Base-by-base conservation (phyloP, 2,888 invertebrate genomes). In the Protodeltote pygarga region DNA sequence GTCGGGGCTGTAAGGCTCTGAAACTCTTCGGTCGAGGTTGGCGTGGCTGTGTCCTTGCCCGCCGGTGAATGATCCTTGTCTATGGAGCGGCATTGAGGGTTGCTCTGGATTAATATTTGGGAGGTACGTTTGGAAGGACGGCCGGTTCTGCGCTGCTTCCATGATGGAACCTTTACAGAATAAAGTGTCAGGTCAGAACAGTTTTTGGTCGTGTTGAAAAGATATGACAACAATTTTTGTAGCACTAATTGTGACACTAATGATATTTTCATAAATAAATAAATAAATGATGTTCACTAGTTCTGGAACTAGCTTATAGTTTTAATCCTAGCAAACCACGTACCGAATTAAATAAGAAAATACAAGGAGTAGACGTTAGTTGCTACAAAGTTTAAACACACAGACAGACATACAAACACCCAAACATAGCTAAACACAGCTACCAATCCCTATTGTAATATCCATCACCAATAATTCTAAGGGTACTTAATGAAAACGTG, bases 71-170 rank as follows among this genome's bases (percentile, higher is more conserved):
- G 87, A 83, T 2, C 84, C 76, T 44, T 85, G 87, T 24, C 85
- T 77, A 21, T 85, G 82, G 0, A 85, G 45, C 1, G 81, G 79
- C 5, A 79, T 74, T 5, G 80, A 32, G 2, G 81, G 77, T 8
- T 77, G 75, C 9, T 89, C 87, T 27, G 76, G 79, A 3, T 68
- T 77, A 42, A 79, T 44, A 51, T 78, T 88, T 3, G 92, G 89
- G 3, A 92, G 74, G 71, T 92, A 92, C 0, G 92, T 92, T 71
- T 92, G 92, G 83, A 92, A 92, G 15, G 92, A 85, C 6, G 92
- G 92, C 39, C 91, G 74, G 65, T 94, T 95, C 72, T 95, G 95
- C 6, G 95, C 93, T 3, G 94, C 95, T 73, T 95, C 95, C 87
- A 95, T 95, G 71, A 95, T 95, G 19, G 95, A 95, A 69, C 93